phyloP scores from a whole-genome alignment of 2,113 vertebrate species.

The Actinemys pallida region DNA sequence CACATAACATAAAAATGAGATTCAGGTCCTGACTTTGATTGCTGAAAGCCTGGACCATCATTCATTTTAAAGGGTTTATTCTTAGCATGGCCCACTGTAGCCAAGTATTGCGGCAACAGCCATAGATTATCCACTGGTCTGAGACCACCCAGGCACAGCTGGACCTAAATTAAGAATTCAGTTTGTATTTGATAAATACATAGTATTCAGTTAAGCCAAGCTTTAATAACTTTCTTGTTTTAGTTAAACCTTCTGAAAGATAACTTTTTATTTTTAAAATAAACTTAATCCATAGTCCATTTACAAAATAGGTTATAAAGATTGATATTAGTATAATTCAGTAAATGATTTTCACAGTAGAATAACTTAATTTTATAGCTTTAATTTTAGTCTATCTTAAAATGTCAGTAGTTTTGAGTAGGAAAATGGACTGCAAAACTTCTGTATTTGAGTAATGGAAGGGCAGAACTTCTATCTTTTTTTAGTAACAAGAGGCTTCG shows the following conservation, averaged over 20 bases:
- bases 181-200: constrained; percentile 8
- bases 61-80: not conserved
- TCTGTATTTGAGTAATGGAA: not conserved
- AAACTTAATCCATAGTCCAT: not conserved
- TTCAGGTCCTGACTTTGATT: not conserved
- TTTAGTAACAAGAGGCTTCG: constrained; percentile 8
- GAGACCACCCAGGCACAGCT: not conserved
- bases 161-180: not conserved
- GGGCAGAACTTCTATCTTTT: not conserved
- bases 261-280: not conserved
- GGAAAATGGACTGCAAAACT: constrained; percentile 40
- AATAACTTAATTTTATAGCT: not conserved
- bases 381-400: not conserved
- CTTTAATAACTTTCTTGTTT: not conserved
- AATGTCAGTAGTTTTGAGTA: constrained; percentile 11
- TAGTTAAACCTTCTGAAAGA: not conserved
- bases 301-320: not conserved
- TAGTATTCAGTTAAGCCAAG: not conserved
- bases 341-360: not conserved
- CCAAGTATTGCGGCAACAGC: not conserved
- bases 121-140: not conserved
- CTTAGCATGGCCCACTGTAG: not conserved
- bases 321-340: not conserved
- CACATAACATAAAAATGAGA: not conserved
- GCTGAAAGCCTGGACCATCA: not conserved